phyloP scores from a whole-genome alignment of 2,888 invertebrate genomes.

The Dryobota labecula region DNA sequence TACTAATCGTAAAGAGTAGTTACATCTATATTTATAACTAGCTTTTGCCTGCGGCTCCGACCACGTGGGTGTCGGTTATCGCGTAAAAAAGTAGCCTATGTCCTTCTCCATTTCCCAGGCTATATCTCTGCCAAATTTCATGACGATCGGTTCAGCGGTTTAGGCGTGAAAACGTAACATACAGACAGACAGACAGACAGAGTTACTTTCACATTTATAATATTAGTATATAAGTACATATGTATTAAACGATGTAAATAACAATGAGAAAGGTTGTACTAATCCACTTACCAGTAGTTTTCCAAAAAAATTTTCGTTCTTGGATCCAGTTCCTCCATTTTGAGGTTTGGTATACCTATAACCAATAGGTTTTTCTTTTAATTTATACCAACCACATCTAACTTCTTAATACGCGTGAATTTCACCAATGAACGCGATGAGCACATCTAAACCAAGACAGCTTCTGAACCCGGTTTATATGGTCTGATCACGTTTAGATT shows the following conservation, averaged over 20 bases:
- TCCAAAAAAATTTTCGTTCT: not conserved
- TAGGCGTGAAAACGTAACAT: no score
- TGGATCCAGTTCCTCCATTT: not conserved
- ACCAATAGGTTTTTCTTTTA: not conserved
- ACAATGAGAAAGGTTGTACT: not conserved
- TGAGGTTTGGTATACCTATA: not conserved
- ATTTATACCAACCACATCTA: no score
- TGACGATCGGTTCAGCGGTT: no score
- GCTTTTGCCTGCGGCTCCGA: no score
- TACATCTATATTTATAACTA: no score
- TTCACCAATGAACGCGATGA: not conserved
- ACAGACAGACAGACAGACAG: no score
- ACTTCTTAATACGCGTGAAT: not conserved
- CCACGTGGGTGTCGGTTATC: no score
- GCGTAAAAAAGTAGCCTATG: no score
- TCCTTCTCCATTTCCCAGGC: no score
- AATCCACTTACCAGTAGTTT: constrained; percentile 1
- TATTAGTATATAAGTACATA: no score
- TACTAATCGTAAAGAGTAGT: not conserved
- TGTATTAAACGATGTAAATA: not conserved
- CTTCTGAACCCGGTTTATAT: not conserved
- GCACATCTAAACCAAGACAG: not conserved
- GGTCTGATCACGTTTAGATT: not conserved
- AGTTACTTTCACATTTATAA: no score
- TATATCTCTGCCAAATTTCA: no score